Conservation (phyloP, 1,140 invertebrate genomes). For the Venustaconcha ellipsiformis region DNA sequence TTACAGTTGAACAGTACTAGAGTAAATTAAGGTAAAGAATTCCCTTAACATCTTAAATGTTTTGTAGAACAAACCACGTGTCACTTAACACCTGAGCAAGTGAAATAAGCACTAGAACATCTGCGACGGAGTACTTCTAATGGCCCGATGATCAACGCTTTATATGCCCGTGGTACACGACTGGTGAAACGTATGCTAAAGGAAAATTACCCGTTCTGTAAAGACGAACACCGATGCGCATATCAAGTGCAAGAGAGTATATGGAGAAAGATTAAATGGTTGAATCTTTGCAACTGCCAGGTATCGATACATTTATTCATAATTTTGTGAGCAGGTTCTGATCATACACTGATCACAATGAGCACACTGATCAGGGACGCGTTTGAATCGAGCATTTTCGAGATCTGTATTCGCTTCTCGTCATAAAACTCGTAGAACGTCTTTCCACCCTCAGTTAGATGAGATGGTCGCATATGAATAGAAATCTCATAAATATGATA, state of each 20-base stretch:
- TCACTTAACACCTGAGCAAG: no score
- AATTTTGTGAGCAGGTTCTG: conserved; percentile 9
- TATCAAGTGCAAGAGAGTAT: conserved; percentile 1
- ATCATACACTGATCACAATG: neutral
- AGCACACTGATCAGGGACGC: conserved; percentile 4
- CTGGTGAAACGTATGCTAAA: no score
- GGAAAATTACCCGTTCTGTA: no score
- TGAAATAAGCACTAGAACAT: no score
- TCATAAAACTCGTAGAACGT: neutral
- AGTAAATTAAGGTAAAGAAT: no score
- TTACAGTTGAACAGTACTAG: no score
- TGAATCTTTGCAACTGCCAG: neutral
- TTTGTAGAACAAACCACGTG: no score
- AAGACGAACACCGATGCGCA: neutral
- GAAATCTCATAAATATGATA: conserved; percentile 2
- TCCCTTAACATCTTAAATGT: no score
- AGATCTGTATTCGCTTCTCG: neutral
- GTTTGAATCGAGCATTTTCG: conserved; percentile 5
- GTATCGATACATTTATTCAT: neutral
- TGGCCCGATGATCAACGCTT: no score
- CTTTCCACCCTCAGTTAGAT: conserved; percentile 2
- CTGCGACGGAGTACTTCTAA: no score
- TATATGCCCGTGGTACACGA: no score
- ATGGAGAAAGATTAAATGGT: conserved; percentile 11
- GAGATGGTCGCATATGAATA: neutral